These are phyloP conservation scores for Pituophis catenifer DNA, from an alignment of 2,113 vertebrate species.

Conservation along the genomic window DNA sequence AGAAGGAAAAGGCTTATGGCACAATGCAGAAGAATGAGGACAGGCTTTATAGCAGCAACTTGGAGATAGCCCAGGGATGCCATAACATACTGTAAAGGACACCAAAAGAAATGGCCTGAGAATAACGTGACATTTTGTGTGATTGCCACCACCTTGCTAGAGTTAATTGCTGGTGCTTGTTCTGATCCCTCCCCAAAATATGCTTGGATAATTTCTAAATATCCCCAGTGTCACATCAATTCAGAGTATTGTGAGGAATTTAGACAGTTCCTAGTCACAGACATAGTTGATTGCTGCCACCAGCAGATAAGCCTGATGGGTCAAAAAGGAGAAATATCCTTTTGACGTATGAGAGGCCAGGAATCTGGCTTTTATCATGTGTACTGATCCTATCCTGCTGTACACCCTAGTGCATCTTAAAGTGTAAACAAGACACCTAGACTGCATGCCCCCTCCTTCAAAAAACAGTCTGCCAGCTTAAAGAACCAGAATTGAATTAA, in stretches of 20 bases:
- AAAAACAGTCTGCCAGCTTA: neutral
- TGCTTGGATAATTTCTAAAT: neutral
- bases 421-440: neutral
- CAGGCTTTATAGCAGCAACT: neutral
- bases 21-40: neutral
- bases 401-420: neutral
- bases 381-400: neutral
- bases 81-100: neutral
- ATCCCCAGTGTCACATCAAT: neutral
- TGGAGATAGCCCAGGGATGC: neutral
- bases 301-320: neutral
- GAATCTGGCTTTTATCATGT: neutral
- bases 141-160: neutral
- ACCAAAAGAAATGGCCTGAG: neutral
- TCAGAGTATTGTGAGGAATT: neutral
- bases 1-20: neutral
- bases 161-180: neutral
- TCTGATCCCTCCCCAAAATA: neutral
- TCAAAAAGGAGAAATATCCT: neutral
- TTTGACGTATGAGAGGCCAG: neutral
- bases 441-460: neutral
- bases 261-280: neutral
- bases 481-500: conserved; percentile 2
- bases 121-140: neutral
- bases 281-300: neutral